phyloP scores from a whole-genome alignment of 2,888 invertebrate species.

The Caenorhabditis sp. region DNA sequence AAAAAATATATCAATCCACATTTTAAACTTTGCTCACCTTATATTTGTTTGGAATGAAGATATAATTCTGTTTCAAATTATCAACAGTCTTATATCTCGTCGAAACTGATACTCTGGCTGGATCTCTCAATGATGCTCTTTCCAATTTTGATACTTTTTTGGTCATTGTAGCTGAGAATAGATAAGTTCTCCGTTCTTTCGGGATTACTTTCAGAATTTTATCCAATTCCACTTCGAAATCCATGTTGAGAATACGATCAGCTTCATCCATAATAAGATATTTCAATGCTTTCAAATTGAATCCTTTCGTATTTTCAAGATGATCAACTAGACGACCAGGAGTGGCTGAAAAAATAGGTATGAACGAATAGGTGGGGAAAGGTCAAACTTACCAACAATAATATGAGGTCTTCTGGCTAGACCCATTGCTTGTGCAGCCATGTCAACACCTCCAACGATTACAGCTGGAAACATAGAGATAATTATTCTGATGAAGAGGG shows the following conservation, averaged over 20 bases:
- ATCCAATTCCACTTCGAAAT: conserved; percentile 92
- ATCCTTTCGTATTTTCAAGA: conserved; percentile 96
- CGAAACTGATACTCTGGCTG: conserved; percentile 91
- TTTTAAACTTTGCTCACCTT: too few species aligned
- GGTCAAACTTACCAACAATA: conserved; percentile 78
- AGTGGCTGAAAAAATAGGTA: conserved; percentile 77
- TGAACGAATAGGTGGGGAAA: too few species aligned
- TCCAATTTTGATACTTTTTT: conserved; percentile 86
- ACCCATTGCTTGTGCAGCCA: conserved; percentile 89
- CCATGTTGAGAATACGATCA: conserved; percentile 97
- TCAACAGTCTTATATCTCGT: conserved; percentile 95
- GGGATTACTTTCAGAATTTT: conserved; percentile 92
- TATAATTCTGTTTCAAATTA: conserved; percentile 89
- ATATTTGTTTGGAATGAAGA: conserved; percentile 93
- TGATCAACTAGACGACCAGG: conserved; percentile 76
- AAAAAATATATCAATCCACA: conserved; percentile 2
- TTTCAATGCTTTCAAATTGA: conserved; percentile 86
- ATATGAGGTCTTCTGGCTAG: conserved; percentile 96
- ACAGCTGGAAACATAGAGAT: conserved; percentile 81
- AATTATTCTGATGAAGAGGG: too few species aligned
- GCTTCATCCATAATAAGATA: conserved; percentile 94
- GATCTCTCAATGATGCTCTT: conserved; percentile 89
- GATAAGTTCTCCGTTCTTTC: conserved; percentile 85
- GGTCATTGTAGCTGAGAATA: conserved; percentile 99
- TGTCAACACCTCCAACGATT: conserved; percentile 98